These are phyloP conservation scores for Crenuchus spilurus DNA, from an alignment of 2,797 vertebrate species.

Conservation along the genomic window DNA sequence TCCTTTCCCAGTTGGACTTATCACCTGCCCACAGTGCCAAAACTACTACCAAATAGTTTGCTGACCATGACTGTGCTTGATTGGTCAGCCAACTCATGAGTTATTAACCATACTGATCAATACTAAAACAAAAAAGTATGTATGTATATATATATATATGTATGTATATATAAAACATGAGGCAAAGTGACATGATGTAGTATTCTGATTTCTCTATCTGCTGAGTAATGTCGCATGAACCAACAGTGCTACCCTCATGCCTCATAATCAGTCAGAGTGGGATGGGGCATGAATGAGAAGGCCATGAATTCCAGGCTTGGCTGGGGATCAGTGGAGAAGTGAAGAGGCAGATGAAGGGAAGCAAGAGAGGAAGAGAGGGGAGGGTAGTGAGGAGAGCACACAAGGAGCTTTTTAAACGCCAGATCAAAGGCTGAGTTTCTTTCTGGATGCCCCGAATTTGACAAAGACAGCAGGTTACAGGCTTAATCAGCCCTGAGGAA, in stretches of 20 bases:
- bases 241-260: neutral
- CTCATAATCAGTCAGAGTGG: constrained; percentile 6
- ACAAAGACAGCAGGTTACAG: constrained; percentile 35
- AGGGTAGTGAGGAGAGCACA: constrained; percentile 8
- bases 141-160: too few relatives aligned
- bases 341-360: constrained; percentile 38
- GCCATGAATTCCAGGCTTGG: constrained; percentile 26
- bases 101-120: too few relatives aligned
- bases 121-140: too few relatives aligned
- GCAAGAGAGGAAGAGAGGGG: constrained; percentile 26
- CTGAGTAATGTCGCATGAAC: constrained; percentile 16
- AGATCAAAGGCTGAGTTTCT: constrained; percentile 43
- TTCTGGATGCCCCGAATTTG: constrained; percentile 41
- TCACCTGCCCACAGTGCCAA: too few relatives aligned
- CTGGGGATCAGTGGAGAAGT: constrained; percentile 37
- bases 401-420: constrained; percentile 30
- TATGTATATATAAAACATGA: too few relatives aligned
- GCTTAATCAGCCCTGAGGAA: constrained; percentile 33
- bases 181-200: neutral
- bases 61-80: too few relatives aligned
- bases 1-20: too few relatives aligned
- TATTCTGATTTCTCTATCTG: constrained; percentile 9
- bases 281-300: constrained; percentile 33
- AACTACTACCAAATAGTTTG: too few relatives aligned
- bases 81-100: too few relatives aligned